Evolutionary conservation across 64 coral and sea anemone genomes (phyloP), one percentile per base, ranked within the genome.

Genomic region (Montipora cactus): DNA sequence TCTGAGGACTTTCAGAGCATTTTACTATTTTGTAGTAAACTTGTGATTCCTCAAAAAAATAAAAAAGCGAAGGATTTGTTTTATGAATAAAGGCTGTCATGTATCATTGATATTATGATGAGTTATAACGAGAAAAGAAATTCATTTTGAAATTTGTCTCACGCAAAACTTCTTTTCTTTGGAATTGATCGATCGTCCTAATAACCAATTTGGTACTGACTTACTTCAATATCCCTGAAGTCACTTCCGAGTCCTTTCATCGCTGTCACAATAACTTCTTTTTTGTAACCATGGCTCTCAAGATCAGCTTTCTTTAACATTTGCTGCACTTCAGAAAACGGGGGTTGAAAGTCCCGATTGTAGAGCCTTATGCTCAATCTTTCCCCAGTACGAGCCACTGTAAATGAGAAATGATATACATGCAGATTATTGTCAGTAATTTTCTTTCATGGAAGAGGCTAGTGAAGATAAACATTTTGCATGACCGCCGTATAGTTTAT

Each of bases 201-300:
- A 37, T 37, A 2, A 37, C 37, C 37, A 37, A 37, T 7, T 7
- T 7, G 10, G 52, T 55, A 5, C 10, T 55, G 10, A 7, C 52
- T 55, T 10, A 55, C 52, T 47, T 37, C 76, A 8, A 28, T 44
- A 71, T 52, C 52, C 10, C 6, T 5, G 5, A 7, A 5, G 4
- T 55, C 52, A 55, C 52, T 55, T 55, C 52, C 52, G n/a, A 55
- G 19, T 37, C 59, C 28, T 4, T 48, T 89, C 15, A 66, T 23
- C 7, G 44, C 4, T 25, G 78, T 62, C 6, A 21, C 18, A 6
- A 47, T 14, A 0, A 67, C 55, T 7, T 61, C 78, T 64, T 61
- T 79, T 28, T 89, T 73, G 87, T 89, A 89, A 25, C 87, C 87
- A 66, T 89, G 53, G 3, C 52, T 23, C 22, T 78, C 87, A 18